Evolutionary conservation across 2,888 invertebrate genomes (phyloP).

Genomic region (Cephus runcator): DNA sequence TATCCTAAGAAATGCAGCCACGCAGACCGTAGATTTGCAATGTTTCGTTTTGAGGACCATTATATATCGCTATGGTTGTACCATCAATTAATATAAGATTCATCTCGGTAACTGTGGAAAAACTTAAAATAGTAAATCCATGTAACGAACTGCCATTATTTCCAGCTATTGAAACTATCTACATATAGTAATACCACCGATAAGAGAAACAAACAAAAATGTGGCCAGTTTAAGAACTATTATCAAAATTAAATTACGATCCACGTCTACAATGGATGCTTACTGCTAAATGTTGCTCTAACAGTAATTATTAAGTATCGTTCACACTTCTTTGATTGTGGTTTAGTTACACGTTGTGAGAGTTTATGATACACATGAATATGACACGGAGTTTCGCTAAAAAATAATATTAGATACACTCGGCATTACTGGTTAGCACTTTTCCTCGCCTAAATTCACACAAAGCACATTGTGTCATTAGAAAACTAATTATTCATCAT

Average conservation of each 20-base stretch:
- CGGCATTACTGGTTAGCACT: conserved; percentile 57
- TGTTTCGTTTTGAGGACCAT: neutral
- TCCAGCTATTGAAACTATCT: conserved; percentile 38
- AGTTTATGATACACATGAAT: conserved; percentile 60
- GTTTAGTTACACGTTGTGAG: conserved; percentile 52
- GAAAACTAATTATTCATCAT: conserved; percentile 63
- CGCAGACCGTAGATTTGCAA: neutral
- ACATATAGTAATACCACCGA: conserved; percentile 57
- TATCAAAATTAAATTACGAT: conserved; percentile 53
- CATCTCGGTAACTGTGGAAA: conserved; percentile 43
- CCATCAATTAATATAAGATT: neutral
- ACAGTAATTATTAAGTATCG: conserved; percentile 54
- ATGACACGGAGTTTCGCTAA: conserved; percentile 58
- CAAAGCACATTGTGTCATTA: conserved; percentile 57
- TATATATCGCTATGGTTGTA: neutral
- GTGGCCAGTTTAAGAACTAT: conserved; percentile 12
- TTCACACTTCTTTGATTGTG: conserved; percentile 57
- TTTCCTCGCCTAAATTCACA: conserved; percentile 50
- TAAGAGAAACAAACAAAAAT: conserved; percentile 15
- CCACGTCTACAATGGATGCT: conserved; percentile 52
- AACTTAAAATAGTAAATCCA: conserved; percentile 28
- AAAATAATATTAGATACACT: conserved; percentile 59
- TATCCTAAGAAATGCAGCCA: neutral
- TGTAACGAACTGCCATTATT: conserved; percentile 17
- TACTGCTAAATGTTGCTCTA: conserved; percentile 51